A percentile compares a stretch with the other conserved stretches of the same genome.
phyloP scores from a whole-genome alignment of 1,140 invertebrate genomes.

The Thalassaphorura encarpata region DNA sequence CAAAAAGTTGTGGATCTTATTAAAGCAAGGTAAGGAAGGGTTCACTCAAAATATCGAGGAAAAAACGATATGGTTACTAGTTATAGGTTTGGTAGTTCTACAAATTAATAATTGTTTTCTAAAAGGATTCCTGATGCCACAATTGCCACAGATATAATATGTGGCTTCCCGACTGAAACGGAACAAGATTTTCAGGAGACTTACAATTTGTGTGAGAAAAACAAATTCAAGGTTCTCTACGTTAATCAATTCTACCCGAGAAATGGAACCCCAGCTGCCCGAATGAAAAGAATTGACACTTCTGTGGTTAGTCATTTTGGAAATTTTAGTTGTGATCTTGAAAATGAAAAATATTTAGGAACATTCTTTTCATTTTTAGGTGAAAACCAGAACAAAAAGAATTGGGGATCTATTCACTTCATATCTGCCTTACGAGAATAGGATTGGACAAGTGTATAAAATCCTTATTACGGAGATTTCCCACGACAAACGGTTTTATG shows the following conservation, averaged over 20 bases:
- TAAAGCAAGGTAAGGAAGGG: constrained; percentile 48
- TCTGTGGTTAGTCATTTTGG: constrained; percentile 48
- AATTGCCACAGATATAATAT: constrained; percentile 96
- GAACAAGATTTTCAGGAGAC: constrained; percentile 84
- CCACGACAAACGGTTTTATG: constrained; percentile 79
- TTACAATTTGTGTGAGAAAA: constrained; percentile 68
- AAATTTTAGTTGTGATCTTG: too few relatives aligned
- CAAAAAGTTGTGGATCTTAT: constrained; percentile 79
- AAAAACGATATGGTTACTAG: too few relatives aligned
- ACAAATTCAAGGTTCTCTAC: constrained; percentile 87
- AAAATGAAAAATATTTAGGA: too few relatives aligned
- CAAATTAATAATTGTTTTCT: too few relatives aligned
- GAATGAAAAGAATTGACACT: constrained; percentile 68
- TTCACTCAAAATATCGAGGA: too few relatives aligned
- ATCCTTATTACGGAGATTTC: constrained; percentile 89
- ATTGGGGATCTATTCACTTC: constrained; percentile 85
- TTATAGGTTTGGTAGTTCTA: too few relatives aligned
- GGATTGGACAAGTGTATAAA: constrained; percentile 62
- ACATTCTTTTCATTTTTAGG: too few relatives aligned
- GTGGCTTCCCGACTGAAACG: constrained; percentile 96
- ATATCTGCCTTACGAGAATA: constrained; percentile 72
- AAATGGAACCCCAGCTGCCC: constrained; percentile 88
- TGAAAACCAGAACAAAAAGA: constrained; percentile 78
- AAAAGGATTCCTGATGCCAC: constrained; percentile 41
- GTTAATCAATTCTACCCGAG: constrained; percentile 97